Evolutionary conservation across 2,888 invertebrate genomes (phyloP).

Genomic region (Hecatera dysodea): DNA sequence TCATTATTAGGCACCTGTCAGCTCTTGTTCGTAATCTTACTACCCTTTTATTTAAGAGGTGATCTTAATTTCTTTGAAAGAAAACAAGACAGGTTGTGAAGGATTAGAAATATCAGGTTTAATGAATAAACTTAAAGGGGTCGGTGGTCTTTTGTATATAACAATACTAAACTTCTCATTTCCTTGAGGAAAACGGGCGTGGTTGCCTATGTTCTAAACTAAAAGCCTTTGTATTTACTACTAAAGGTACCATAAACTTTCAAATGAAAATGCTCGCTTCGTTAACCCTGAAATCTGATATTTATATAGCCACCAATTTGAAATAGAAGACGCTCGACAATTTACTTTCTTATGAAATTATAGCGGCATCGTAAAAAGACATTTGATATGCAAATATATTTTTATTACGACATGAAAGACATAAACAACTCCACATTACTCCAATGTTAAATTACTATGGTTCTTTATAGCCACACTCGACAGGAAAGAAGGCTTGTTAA

Average conservation of each 20-base stretch:
- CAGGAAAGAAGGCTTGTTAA: background rate
- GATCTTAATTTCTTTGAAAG: background rate
- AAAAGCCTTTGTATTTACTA: constrained; percentile 25
- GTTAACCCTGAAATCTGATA: constrained; percentile 32
- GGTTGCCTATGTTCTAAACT: constrained; percentile 11
- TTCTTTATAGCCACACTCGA: constrained; percentile 25
- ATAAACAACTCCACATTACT: constrained; percentile 19
- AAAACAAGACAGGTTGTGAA: no score
- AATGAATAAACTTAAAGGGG: background rate
- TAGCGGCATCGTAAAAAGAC: constrained; percentile 31
- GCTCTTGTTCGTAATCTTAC: background rate
- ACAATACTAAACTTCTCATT: background rate
- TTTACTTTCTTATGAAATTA: constrained; percentile 40
- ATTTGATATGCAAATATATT: constrained; percentile 36
- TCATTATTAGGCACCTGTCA: background rate
- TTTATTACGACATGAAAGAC: constrained; percentile 27
- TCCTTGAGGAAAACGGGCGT: constrained; percentile 10
- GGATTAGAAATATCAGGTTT: background rate
- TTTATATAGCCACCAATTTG: constrained; percentile 45
- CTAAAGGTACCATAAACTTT: constrained; percentile 16
- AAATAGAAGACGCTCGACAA: constrained; percentile 30
- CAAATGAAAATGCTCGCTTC: constrained; percentile 27
- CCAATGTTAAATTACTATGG: constrained; percentile 27
- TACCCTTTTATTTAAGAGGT: background rate
- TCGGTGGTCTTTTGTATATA: background rate